Base-by-base conservation (phyloP, 2,797 vertebrate genomes). In the Diceros bicornis region DNA sequence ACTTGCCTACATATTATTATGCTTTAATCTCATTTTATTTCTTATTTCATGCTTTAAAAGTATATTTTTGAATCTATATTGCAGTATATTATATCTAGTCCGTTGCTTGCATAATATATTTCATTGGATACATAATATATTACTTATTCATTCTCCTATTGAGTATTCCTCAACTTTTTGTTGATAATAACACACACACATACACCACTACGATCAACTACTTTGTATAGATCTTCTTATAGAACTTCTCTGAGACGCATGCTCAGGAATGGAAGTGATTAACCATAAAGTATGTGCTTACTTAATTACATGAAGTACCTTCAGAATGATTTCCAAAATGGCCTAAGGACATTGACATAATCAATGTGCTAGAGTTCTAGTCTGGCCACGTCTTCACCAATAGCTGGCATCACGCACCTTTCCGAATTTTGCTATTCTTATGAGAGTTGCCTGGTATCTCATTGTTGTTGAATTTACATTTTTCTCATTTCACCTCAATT, bases 401-500 rank as follows among this genome's bases (percentile, higher is more conserved):
- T 34, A 34, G 18, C 57, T 59, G 16, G 44, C 29, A 90, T 78
- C 13, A 1, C 14, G 21, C 4, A 32, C 12, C 18, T 69, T 57
- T n/a, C 57, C 52, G 47, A 20, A 34, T 44, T 47, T n/a, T 66
- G 3, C 14, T 37, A 0, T 62, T 82, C 11, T 34, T 27, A 61
- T 5, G n/a, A 92, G 50, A 62, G 50, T 79, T 88, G 27, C 8
- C 47, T 52, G 18, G 16, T 79, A 89, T 44, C 55, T 94, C 62
- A 84, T 57, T 79, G 11, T 29, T 87, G 62, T 74, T 84, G 59
- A 79, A 57, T 88, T 94, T 87, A 4, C 25, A 18, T 66, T 87
- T 97, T 64, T 88, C 37, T 89, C 14, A 81, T 79, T 96, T 94
- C 85, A 75, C 55, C 7, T 92, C 96, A 57, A 25, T 93, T 62